These are phyloP conservation scores for Theonella swinhoei DNA, from an alignment of 37 sponge, comb jelly and placozoan species.

Conservation along the genomic window DNA sequence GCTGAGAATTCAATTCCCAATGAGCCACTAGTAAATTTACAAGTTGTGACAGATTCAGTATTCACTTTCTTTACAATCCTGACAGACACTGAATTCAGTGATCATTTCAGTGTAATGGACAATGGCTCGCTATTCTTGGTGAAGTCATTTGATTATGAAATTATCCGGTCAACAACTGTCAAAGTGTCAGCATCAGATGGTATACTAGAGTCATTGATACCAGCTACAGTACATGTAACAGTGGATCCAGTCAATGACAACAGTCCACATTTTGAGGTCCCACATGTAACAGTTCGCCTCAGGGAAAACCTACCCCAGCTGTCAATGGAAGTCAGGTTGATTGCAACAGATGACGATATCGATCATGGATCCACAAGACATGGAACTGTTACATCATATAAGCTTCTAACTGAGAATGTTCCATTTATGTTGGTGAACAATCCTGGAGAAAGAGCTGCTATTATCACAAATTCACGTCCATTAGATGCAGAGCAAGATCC, in stretches of 20 bases:
- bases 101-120: conserved; percentile 4
- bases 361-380: conserved; percentile 23
- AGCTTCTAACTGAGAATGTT: conserved; percentile 27
- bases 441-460: background rate
- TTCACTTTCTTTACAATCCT: background rate
- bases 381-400: conserved; percentile 16
- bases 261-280: conserved; percentile 29
- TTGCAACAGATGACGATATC: conserved; percentile 33
- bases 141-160: conserved; percentile 49
- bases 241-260: conserved; percentile 61
- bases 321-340: conserved; percentile 3
- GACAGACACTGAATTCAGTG: background rate
- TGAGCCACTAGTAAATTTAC: conserved; percentile 19
- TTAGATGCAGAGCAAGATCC: conserved; percentile 64
- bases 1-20: conserved; percentile 47
- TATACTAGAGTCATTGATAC: conserved; percentile 16
- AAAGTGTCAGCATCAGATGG: conserved; percentile 41
- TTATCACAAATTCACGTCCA: conserved; percentile 44
- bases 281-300: conserved; percentile 2
- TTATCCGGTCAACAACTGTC: conserved; percentile 5
- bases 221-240: conserved; percentile 28
- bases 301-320: conserved; percentile 35
- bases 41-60: conserved; percentile 17
- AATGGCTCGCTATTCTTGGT: conserved; percentile 17
- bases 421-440: conserved; percentile 39